phyloP scores from a whole-genome alignment of 2,888 invertebrate genomes.

The Sphecodes monilicornis region DNA sequence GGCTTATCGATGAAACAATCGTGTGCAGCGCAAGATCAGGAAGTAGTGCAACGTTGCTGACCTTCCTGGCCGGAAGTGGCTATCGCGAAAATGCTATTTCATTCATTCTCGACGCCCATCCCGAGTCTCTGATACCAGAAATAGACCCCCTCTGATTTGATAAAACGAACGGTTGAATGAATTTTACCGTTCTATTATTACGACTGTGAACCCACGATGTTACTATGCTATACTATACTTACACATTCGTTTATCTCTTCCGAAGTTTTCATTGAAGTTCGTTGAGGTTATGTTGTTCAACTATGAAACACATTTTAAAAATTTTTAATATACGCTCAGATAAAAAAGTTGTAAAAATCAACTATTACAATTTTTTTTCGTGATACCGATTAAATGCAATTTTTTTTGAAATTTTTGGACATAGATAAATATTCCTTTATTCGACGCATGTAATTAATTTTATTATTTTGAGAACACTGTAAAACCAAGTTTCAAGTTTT shows the following conservation, averaged over 20 bases:
- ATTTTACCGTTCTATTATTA: constrained; percentile 10
- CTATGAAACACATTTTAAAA: too few relatives aligned
- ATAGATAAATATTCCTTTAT: too few relatives aligned
- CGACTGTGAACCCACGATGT: not conserved
- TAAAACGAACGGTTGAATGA: constrained; percentile 15
- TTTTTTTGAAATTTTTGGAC: too few relatives aligned
- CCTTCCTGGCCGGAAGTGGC: constrained; percentile 31
- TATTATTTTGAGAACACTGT: too few relatives aligned
- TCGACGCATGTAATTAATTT: too few relatives aligned
- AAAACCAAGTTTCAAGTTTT: too few relatives aligned
- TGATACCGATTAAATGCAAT: too few relatives aligned
- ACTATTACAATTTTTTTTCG: too few relatives aligned
- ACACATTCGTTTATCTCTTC: not conserved
- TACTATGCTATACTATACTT: not conserved
- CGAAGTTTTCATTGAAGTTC: not conserved
- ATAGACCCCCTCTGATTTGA: constrained; percentile 22
- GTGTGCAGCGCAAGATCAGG: constrained; percentile 32
- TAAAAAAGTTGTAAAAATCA: too few relatives aligned
- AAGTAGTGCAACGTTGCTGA: constrained; percentile 32
- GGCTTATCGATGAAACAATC: constrained; percentile 25
- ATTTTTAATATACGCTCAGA: too few relatives aligned
- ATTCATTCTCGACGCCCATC: constrained; percentile 68
- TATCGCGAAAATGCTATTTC: constrained; percentile 58
- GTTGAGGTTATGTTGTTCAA: too few relatives aligned
- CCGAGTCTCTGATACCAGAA: constrained; percentile 30